Evolutionary conservation across 2,113 vertebrate species (phyloP).

Genomic region (Cyprinodon tularosa): DNA sequence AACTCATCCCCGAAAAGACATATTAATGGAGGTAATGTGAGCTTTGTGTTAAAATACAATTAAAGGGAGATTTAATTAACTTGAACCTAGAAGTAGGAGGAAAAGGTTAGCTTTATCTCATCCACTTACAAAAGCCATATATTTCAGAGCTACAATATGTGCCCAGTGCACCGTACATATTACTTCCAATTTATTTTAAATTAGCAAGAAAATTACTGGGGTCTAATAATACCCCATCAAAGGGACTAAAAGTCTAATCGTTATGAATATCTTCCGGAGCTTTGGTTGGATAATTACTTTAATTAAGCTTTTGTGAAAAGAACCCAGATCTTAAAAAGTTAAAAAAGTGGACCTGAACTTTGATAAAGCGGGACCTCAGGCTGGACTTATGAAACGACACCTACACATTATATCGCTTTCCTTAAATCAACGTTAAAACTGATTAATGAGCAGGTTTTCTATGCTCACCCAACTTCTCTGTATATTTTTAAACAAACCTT

Average conservation of each 20-base stretch:
- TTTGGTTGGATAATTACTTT: slow-evolving; percentile 81
- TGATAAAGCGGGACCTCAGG: slow-evolving; percentile 32
- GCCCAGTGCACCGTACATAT: slow-evolving; percentile 93
- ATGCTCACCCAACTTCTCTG: too few relatives aligned
- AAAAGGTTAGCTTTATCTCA: slow-evolving; percentile 88
- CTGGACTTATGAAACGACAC: not conserved
- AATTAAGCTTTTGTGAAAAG: slow-evolving; percentile 78
- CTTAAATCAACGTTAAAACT: too few relatives aligned
- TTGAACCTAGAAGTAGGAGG: slow-evolving; percentile 86
- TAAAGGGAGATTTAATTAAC: slow-evolving; percentile 98
- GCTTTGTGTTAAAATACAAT: slow-evolving; percentile 95
- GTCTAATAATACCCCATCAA: slow-evolving; percentile 85
- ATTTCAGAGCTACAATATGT: slow-evolving; percentile 88
- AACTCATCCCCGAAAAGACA: slow-evolving; percentile 83
- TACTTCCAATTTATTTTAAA: slow-evolving; percentile 96
- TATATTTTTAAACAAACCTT: too few relatives aligned
- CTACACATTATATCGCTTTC: too few relatives aligned
- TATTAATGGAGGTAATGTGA: slow-evolving; percentile 86
- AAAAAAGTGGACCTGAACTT: slow-evolving; percentile 61
- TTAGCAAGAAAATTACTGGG: slow-evolving; percentile 89
- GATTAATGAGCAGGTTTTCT: not conserved
- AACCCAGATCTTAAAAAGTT: slow-evolving; percentile 48
- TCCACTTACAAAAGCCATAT: slow-evolving; percentile 86
- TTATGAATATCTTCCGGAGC: slow-evolving; percentile 68
- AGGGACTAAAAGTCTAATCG: slow-evolving; percentile 78